Evolutionary conservation across 2,888 invertebrate species (phyloP), one percentile per base, ranked within the genome.

Genomic region (Pachymerium ferrugineum): DNA sequence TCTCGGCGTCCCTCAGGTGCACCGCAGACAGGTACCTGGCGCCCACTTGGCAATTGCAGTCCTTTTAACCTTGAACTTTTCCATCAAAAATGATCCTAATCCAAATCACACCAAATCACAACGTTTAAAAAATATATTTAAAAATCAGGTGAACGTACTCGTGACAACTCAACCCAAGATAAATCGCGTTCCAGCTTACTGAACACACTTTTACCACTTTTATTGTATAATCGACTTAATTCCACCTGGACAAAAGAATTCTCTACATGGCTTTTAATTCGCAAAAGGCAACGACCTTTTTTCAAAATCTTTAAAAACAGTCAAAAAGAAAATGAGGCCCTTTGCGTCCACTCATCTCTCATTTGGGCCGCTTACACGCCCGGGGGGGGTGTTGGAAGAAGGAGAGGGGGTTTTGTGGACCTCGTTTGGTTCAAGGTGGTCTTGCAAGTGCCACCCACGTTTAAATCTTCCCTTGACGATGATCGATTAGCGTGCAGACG

Each of bases 21-120:
- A 47, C 47, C 47, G n/a, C 47, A 47, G 47, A 47, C 47, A 47
- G 47, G 47, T 47, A 47, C 47, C 47, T 47, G 47, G 47, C 47
- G 47, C 47, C 47, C 47, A 47, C 19, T 47, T 47, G n/a, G 47
- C 47, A 47, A 47, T 47, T 47, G 8, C 16, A 47, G 47, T 47
- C 47, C 19, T 16, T 38, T 38, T 38, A 47, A 22, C 47, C 47
- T 47, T 47, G 47, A 47, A 47, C 47, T 16, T 47, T 47, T 6
- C 16, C n/a, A 22, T 16, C 47, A 47, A 47, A 47, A 8, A 3
- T 16, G 47, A 47, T 47, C 47, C 22, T 47, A 47, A 47, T 47
- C 47, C 47, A 47, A 47, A 47, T 14, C 47, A 22, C n/a, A n/a
- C n/a, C n/a, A n/a, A n/a, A n/a, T n/a, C n/a, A n/a, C n/a, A n/a